These are phyloP conservation scores for Platorchestia sp. DNA, from an alignment of 1,140 invertebrate species.

Conservation along the genomic window DNA sequence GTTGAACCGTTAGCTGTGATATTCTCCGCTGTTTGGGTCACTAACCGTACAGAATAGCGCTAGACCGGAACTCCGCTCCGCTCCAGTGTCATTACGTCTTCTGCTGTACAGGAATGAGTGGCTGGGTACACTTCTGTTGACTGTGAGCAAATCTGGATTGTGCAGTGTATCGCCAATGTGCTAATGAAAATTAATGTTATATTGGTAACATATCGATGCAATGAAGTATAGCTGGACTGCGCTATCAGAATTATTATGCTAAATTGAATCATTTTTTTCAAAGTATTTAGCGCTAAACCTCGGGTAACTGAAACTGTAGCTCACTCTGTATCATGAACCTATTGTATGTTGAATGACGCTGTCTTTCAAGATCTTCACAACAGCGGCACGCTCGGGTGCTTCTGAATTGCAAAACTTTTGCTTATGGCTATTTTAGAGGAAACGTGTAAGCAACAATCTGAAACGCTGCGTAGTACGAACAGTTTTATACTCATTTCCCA, in stretches of 20 bases:
- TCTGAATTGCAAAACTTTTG: too few relatives aligned
- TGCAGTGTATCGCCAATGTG: background rate
- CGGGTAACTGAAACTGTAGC: too few relatives aligned
- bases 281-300: too few relatives aligned
- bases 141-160: background rate
- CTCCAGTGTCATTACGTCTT: background rate
- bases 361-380: too few relatives aligned
- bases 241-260: background rate
- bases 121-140: background rate
- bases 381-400: too few relatives aligned
- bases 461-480: too few relatives aligned
- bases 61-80: background rate
- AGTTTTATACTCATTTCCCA: too few relatives aligned
- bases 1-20: background rate
- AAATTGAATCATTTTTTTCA: too few relatives aligned
- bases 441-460: too few relatives aligned
- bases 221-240: background rate
- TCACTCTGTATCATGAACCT: too few relatives aligned
- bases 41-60: constrained; percentile 11
- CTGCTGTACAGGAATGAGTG: background rate
- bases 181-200: background rate
- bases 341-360: too few relatives aligned
- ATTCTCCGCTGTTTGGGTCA: constrained; percentile 24
- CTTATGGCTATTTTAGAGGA: too few relatives aligned
- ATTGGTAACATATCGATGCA: background rate